Evolutionary conservation across 2,888 invertebrate genomes (phyloP), one percentile per base, ranked within the genome.

Genomic region (Tenthredo livida): DNA sequence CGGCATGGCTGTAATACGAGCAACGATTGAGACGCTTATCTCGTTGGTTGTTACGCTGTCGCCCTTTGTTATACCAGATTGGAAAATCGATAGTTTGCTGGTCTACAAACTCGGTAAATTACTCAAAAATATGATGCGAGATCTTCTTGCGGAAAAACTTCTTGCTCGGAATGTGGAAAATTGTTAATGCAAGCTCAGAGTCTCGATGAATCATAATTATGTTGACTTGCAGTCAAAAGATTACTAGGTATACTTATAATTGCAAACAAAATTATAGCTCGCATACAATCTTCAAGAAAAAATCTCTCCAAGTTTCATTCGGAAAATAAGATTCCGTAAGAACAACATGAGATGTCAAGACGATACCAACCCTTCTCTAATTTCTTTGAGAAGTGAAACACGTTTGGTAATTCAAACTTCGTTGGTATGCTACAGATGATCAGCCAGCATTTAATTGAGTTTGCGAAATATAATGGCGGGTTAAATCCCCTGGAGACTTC

Each of bases 11-110:
- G 6, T 37, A 9, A 12, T 37, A 9, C 33, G 6, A 61, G 80
- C n/a, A 21, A 61, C 61, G 21, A 80, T 80, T 80, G 61, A 80
- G 33, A 40, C 21, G 80, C 58, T 80, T 80, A 80, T 80, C 80
- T 80, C 58, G n/a, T 40, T 21, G 2, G n/a, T 61, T 9, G 80
- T 61, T 80, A n/a, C 37, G n/a, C 40, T 61, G 25, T 25, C 80
- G 61, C 25, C 61, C 80, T 58, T 80, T 61, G 80, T 80, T 80
- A 33, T 67, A 61, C 61, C 21, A 17, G 21, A 40, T 7, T 61
- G 61, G 40, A 40, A 77, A 61, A 80, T 80, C 80, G 61, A 80
- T 80, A 80, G 58, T 61, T 58, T 40, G 21, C 40, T 58, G 21
- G 40, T 80, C 37, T 50, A 58, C 37, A n/a, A 33, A 37, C 33